These are phyloP conservation scores for Cotesia congregata DNA, from an alignment of 2,888 invertebrate genomes.

Conservation along the genomic window DNA sequence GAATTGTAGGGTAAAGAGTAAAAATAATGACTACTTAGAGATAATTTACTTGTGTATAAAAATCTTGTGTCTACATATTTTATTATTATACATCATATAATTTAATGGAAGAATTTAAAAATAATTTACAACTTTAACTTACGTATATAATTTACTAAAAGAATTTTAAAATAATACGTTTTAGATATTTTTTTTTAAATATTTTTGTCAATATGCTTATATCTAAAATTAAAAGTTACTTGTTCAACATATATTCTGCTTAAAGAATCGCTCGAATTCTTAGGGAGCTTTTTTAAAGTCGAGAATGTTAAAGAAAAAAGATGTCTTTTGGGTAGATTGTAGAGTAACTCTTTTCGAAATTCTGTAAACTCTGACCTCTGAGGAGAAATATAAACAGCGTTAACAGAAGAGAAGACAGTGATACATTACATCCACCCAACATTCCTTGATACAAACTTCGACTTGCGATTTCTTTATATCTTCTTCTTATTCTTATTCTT, in stretches of 20 bases:
- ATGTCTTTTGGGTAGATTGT: constrained; percentile 39
- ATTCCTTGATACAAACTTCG: constrained; percentile 51
- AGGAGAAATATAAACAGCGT: constrained; percentile 12
- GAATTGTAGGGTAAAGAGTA: neutral
- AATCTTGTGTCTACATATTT: constrained; percentile 1
- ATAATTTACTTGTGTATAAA: neutral
- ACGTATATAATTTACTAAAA: neutral
- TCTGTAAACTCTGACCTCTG: constrained; percentile 61
- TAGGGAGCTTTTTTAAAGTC: neutral
- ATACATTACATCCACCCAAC: constrained; percentile 60
- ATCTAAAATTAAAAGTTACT: constrained; percentile 1
- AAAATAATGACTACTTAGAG: neutral
- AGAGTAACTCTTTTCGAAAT: constrained; percentile 56
- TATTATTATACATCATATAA: neutral
- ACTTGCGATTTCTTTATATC: constrained; percentile 51
- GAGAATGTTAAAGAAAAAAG: constrained; percentile 38
- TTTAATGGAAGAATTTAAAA: neutral
- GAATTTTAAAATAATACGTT: neutral
- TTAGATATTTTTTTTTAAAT: neutral
- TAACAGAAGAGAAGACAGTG: constrained; percentile 55
- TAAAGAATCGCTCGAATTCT: neutral
- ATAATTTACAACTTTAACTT: neutral
- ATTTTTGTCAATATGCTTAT: neutral
- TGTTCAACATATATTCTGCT: neutral
- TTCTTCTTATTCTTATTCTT: constrained; percentile 36